Evolutionary conservation across 2,797 vertebrate species (phyloP), one percentile per base, ranked within the genome.

Genomic region (Fringilla coelebs): DNA sequence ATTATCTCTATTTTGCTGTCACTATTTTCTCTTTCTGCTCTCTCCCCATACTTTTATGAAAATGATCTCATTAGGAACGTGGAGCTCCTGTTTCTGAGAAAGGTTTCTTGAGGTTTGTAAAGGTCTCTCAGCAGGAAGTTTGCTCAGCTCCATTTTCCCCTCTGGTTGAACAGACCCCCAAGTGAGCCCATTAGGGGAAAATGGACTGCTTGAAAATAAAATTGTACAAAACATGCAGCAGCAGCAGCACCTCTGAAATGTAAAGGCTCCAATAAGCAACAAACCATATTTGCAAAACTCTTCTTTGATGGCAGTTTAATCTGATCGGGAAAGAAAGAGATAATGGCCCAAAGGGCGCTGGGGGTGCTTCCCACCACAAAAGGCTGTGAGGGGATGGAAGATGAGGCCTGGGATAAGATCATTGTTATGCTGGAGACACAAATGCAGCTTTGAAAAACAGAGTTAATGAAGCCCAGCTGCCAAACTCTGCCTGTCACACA

Each of bases 61-160:
- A 94, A 93, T 26, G 71, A 88, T 89, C 91, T 95, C 89, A 91
- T 96, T 95, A 96, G 81, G 78, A 60, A 62, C 6, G 20, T 13
- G 66, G 76, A 77, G 67, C 65, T 96, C 70, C 55, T 88, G 41
- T 31, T 94, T 76, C 78, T 81, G 40, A 36, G 74, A 55, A 93
- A 76, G 78, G 36, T 52, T 90, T 15, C 63, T 71, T 48, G 74
- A 88, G 65, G 71, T 90, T 88, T 92, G 20, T 52, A 93, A 96
- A 97, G 94, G 94, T 96, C 90, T 93, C 89, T 40, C 94, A 89
- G 95, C 89, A 84, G 89, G 93, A 94, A 85, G 17, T 19, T 72
- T 79, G 25, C 85, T 85, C 57, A 2, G 63, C 46, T 88, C 40
- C 41, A 60, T 77, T 89, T 88, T 52, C 78, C 72, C 63, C 67